Evolutionary conservation across 2,888 invertebrate genomes (phyloP), one percentile per base, ranked within the genome.

Genomic region (Oligia fasciuncula): DNA sequence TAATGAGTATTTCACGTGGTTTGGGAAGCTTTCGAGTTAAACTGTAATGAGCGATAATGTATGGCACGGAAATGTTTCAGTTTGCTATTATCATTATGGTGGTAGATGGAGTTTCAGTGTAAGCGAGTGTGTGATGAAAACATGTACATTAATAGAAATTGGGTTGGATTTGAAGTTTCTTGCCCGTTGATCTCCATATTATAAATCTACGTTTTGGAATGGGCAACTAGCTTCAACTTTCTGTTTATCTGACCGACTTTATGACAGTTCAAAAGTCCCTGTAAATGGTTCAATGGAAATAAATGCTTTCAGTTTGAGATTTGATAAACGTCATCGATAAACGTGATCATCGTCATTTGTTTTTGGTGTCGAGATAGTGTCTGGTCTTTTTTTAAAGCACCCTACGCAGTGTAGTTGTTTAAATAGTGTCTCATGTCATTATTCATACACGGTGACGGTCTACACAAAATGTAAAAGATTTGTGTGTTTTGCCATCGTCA

Each of bases 1-100:
- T 87, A 90, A 90, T 90, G 90, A 87, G 81, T 69, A 81, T 86
- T 87, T 89, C 79, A 82, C 89, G 90, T 90, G 89, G 84, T 81
- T 80, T 80, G 29, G 60, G 77, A 76, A 79, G 86, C 80, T 87
- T 86, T 76, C 57, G 65, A 85, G 77, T 86, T 83, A 84, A 85
- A 83, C 80, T 83, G 76, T 80, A 85, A 77, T 83, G 63, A 67
- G 57, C 5, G 23, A 72, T 79, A 73, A 74, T 85, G 63, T 74
- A 77, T 68, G 46, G 29, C 86, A 87, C 78, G 90, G 78, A 90
- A 90, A 85, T 83, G 78, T 89, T 91, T 90, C 71, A 88, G 75
- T 85, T 87, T 73, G 80, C 73, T 72, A 66, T 79, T 63, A 76
- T 79, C 80, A 83, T 86, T 70, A 76, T 62, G 35, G 35, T 6